Conservation (phyloP, 2,797 vertebrate species). For the Rhinogobio ventralis region DNA sequence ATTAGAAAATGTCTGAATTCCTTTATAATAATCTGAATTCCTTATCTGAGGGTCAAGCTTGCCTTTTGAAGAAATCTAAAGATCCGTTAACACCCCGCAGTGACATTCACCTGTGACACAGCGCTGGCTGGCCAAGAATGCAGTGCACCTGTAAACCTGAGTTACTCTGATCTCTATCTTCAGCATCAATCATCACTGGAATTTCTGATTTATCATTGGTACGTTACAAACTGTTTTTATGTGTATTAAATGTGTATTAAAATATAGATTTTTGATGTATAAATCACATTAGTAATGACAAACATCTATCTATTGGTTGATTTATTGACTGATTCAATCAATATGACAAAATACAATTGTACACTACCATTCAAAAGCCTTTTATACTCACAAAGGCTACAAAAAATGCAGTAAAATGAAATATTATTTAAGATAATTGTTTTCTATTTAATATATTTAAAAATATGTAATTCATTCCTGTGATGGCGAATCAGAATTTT, state of each 20-base stretch:
- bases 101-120: constrained; percentile 52
- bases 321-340: constrained; percentile 16
- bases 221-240: constrained; percentile 21
- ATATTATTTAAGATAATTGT: background rate
- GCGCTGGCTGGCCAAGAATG: constrained; percentile 49
- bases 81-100: constrained; percentile 46
- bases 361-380: background rate
- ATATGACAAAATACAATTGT: constrained; percentile 8
- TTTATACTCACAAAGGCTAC: background rate
- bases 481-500: background rate
- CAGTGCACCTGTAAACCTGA: constrained; percentile 54
- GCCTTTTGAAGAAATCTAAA: constrained; percentile 48
- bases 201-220: constrained; percentile 18
- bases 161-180: constrained; percentile 42
- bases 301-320: background rate
- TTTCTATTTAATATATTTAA: background rate
- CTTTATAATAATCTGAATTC: constrained; percentile 5
- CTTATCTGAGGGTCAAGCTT: constrained; percentile 28
- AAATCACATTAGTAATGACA: constrained; percentile 17
- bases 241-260: background rate
- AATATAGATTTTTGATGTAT: constrained; percentile 24
- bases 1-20: background rate
- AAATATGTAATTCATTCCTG: background rate
- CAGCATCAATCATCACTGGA: constrained; percentile 23
- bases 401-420: background rate